A percentile compares a stretch with the other conserved stretches of the same genome.
Evolutionary conservation across 2,113 vertebrate genomes (phyloP).

Genomic region (Pseudolaguvia tuberculata): DNA sequence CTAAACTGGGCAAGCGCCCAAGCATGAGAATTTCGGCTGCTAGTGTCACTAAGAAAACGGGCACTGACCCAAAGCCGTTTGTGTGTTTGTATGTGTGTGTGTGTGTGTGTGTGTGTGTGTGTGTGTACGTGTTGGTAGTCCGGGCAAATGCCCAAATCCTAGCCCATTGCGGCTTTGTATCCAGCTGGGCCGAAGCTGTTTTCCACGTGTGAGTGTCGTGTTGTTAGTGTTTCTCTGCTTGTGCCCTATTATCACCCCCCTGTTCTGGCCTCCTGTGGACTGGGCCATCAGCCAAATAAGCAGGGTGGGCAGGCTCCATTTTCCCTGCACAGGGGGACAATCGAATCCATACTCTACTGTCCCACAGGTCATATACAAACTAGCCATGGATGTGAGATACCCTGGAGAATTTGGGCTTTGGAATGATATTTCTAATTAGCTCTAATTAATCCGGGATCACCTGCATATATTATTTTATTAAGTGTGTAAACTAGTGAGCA

Average conservation of each 20-base stretch:
- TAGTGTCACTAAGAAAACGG: conserved; percentile 33
- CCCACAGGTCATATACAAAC: conserved; percentile 12
- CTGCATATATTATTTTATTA: too few relatives aligned
- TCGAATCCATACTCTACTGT: background rate
- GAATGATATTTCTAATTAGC: conserved; percentile 13
- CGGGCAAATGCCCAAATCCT: conserved; percentile 52
- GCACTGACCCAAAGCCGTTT: conserved; percentile 46
- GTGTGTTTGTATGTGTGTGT: conserved; percentile 28
- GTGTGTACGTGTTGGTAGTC: conserved; percentile 29
- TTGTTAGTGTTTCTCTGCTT: conserved; percentile 66
- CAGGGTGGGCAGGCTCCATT: conserved; percentile 56
- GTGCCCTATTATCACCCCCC: conserved; percentile 71
- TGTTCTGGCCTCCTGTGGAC: conserved; percentile 41
- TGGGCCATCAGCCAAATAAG: conserved; percentile 67
- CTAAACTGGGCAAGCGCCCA: conserved; percentile 65
- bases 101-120: conserved; percentile 30
- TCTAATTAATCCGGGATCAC: background rate
- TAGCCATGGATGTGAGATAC: background rate
- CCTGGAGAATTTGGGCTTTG: background rate
- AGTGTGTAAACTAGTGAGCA: too few relatives aligned
- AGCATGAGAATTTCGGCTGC: conserved; percentile 51
- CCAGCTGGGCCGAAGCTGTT: conserved; percentile 73
- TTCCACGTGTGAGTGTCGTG: conserved; percentile 65
- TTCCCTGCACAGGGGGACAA: conserved; percentile 28
- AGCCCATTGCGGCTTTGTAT: conserved; percentile 55